Percentiles rank a stretch among this genome's conserved stretches.
These are phyloP conservation scores for Pheosia gnoma DNA, from an alignment of 2,888 invertebrate genomes.

Conservation along the genomic window DNA sequence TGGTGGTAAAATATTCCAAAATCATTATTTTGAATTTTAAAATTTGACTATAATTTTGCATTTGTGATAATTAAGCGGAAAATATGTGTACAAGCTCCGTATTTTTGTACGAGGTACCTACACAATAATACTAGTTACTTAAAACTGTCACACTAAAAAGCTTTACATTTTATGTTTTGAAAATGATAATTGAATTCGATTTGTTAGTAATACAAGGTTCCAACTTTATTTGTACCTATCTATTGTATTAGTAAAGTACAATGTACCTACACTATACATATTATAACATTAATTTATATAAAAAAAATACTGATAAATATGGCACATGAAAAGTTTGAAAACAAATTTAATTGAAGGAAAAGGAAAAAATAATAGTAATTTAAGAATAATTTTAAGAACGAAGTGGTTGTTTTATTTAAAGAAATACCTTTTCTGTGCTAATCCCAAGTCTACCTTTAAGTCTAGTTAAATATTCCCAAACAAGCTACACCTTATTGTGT, in stretches of 20 bases:
- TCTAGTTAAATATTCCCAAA: too few species aligned
- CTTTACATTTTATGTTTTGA: not conserved
- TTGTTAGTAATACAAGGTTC: slow-evolving; percentile 13
- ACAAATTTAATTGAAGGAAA: slow-evolving; percentile 30
- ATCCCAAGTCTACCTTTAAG: not conserved
- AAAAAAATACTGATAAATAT: slow-evolving; percentile 45
- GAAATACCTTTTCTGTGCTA: slow-evolving; percentile 7
- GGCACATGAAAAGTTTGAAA: slow-evolving; percentile 39
- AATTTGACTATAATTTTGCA: not conserved
- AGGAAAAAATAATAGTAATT: slow-evolving; percentile 61
- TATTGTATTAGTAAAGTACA: slow-evolving; percentile 31
- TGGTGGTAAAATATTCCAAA: too few species aligned
- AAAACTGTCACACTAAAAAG: too few species aligned
- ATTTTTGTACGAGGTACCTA: not conserved
- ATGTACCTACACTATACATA: slow-evolving; percentile 34
- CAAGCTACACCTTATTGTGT: too few species aligned
- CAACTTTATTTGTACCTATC: slow-evolving; percentile 9
- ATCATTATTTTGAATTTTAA: too few species aligned
- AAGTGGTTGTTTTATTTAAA: slow-evolving; percentile 66
- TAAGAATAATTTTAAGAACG: slow-evolving; percentile 72
- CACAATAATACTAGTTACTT: too few species aligned
- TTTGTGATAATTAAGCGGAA: not conserved
- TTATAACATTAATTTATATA: slow-evolving; percentile 36
- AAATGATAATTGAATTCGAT: slow-evolving; percentile 3
- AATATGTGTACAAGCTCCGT: slow-evolving; percentile 8